Conservation (phyloP, 1,140 invertebrate genomes). For the Maniola jurtina region DNA sequence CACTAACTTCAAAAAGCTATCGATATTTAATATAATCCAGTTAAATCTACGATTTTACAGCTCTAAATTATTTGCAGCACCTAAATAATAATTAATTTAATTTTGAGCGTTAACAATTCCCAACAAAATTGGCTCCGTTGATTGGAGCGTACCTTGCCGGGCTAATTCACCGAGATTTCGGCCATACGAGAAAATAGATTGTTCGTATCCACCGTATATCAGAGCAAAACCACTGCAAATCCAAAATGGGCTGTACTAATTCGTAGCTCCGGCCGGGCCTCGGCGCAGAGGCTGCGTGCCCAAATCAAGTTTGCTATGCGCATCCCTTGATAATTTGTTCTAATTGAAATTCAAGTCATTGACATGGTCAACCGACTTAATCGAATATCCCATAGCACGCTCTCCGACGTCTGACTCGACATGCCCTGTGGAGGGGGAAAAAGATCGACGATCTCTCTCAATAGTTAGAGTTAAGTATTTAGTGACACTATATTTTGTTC, state of each 20-base stretch:
- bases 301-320: constrained; percentile 73
- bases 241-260: constrained; percentile 45
- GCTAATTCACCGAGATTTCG: constrained; percentile 38
- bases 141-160: constrained; percentile 25
- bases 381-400: constrained; percentile 65
- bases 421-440: constrained; percentile 21
- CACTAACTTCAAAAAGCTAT: no score
- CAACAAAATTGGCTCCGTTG: constrained; percentile 17
- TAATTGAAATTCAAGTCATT: constrained; percentile 79
- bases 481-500: no score
- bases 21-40: no score
- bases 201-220: constrained; percentile 44
- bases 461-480: not conserved
- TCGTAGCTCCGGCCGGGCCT: constrained; percentile 36
- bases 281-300: constrained; percentile 54
- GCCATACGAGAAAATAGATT: constrained; percentile 44
- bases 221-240: constrained; percentile 41
- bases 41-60: no score
- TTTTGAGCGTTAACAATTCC: not conserved
- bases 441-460: constrained; percentile 1
- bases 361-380: constrained; percentile 71
- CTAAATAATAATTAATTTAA: not conserved
- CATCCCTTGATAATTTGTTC: constrained; percentile 78
- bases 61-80: not conserved
- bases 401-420: constrained; percentile 40